phyloP scores from a whole-genome alignment of 2,113 vertebrate genomes.

The Bambusicola thoracicus region DNA sequence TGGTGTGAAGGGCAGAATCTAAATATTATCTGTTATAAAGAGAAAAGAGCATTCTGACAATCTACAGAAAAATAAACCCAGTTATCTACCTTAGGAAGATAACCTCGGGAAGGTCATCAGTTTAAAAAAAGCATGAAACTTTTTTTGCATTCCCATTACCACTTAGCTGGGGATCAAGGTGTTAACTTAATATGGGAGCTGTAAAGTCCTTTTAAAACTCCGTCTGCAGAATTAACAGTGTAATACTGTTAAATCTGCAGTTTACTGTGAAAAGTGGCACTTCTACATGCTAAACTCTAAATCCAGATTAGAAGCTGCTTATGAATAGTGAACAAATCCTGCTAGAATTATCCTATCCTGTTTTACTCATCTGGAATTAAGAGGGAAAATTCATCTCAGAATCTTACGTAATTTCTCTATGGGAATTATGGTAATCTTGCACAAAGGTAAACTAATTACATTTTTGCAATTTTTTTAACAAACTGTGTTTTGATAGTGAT shows the following conservation, averaged over 20 bases:
- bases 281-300: constrained; percentile 41
- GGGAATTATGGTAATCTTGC: neutral
- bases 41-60: neutral
- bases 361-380: neutral
- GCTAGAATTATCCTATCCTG: neutral
- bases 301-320: constrained; percentile 59
- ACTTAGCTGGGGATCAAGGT: neutral
- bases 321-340: constrained; percentile 28
- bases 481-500: neutral
- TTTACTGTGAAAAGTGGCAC: constrained; percentile 38
- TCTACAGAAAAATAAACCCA: neutral
- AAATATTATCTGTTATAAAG: neutral
- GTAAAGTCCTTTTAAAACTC: neutral
- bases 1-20: accelerated
- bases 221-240: constrained; percentile 39
- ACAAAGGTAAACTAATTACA: neutral
- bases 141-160: neutral
- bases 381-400: neutral
- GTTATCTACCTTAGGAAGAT: neutral
- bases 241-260: constrained; percentile 56
- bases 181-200: neutral
- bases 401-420: neutral
- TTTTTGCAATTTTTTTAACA: accelerated
- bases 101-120: neutral
- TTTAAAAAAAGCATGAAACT: neutral